phyloP scores from a whole-genome alignment of 2,888 invertebrate genomes.

The Hemaris fuciformis region DNA sequence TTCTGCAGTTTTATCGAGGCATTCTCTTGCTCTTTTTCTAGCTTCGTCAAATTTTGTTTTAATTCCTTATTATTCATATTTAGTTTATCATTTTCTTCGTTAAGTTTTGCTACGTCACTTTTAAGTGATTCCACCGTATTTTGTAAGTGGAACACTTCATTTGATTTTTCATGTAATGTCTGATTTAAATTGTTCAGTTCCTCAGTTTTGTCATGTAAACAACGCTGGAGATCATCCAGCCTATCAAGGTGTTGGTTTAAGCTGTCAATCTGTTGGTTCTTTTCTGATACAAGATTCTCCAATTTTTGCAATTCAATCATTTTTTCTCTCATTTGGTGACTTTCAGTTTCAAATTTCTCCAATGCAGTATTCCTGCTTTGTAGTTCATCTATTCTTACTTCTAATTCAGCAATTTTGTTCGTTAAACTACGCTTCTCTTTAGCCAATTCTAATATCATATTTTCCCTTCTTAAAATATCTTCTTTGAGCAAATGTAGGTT shows the following conservation, averaged over 20 bases:
- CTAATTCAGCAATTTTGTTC: slow-evolving; percentile 69
- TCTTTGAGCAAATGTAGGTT: slow-evolving; percentile 78
- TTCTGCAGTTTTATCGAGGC: slow-evolving; percentile 64
- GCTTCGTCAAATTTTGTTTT: slow-evolving; percentile 60
- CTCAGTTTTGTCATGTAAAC: slow-evolving; percentile 73
- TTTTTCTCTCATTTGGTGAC: slow-evolving; percentile 74
- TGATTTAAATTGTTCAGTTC: slow-evolving; percentile 71
- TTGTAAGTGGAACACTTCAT: slow-evolving; percentile 66
- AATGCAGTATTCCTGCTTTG: slow-evolving; percentile 63
- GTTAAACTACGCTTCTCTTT: slow-evolving; percentile 81
- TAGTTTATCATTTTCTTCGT: slow-evolving; percentile 67
- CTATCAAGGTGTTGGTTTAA: slow-evolving; percentile 75
- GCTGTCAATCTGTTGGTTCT: slow-evolving; percentile 78
- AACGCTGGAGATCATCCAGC: slow-evolving; percentile 73
- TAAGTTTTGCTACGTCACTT: slow-evolving; percentile 60
- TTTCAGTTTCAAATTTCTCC: slow-evolving; percentile 65
- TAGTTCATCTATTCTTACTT: slow-evolving; percentile 74
- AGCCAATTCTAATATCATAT: slow-evolving; percentile 80
- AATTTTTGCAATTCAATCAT: slow-evolving; percentile 70
- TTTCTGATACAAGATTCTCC: slow-evolving; percentile 79
- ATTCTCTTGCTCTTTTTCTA: slow-evolving; percentile 75
- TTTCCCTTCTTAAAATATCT: slow-evolving; percentile 80
- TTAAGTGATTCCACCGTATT: slow-evolving; percentile 59
- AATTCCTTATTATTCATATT: slow-evolving; percentile 60
- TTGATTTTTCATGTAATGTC: slow-evolving; percentile 71